Evolutionary conservation across 1,140 invertebrate species (phyloP).

Genomic region (Temnothorax longispinosus): DNA sequence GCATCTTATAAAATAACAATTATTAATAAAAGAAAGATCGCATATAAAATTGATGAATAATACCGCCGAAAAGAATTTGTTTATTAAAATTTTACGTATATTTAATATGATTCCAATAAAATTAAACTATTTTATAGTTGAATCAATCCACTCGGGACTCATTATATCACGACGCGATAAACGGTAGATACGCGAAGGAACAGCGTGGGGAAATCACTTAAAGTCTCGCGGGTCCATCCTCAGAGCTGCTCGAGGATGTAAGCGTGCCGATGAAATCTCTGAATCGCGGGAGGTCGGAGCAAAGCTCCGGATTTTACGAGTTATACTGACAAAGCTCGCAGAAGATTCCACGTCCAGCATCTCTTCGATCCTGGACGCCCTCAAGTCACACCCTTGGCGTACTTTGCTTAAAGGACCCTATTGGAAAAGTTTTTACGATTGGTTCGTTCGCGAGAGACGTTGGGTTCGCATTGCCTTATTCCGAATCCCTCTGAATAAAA

Average conservation of each 20-base stretch:
- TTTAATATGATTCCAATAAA: neutral
- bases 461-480: conserved; percentile 31
- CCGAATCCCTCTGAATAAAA: conserved; percentile 49
- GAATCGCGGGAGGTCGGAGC: conserved; percentile 54
- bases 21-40: neutral
- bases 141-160: conserved; percentile 15
- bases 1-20: neutral
- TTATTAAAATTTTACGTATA: neutral
- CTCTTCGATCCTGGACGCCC: conserved; percentile 48
- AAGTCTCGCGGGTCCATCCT: conserved; percentile 51
- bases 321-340: conserved; percentile 68
- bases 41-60: neutral
- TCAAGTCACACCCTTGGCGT: conserved; percentile 32
- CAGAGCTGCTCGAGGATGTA: neutral
- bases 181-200: conserved; percentile 41
- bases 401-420: conserved; percentile 70
- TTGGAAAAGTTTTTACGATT: conserved; percentile 77
- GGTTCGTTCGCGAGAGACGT: conserved; percentile 57
- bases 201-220: conserved; percentile 65
- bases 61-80: neutral
- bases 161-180: conserved; percentile 21
- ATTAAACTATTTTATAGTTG: neutral
- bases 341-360: conserved; percentile 57
- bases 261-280: conserved; percentile 69
- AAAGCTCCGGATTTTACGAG: conserved; percentile 68